Evolutionary conservation across 2,888 invertebrate genomes (phyloP).

Genomic region (Asteroscopus sphinx): DNA sequence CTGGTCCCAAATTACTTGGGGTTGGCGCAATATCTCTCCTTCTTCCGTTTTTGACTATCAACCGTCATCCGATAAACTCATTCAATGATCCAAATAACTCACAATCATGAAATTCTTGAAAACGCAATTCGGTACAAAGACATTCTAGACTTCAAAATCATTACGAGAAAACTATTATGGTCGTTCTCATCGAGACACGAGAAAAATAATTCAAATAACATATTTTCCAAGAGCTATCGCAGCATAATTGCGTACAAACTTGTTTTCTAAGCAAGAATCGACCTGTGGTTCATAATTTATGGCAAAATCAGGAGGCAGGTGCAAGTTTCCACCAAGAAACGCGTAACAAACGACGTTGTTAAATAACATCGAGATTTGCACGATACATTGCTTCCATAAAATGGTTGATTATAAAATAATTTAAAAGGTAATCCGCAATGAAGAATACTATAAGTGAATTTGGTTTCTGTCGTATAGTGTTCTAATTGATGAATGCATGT

Average conservation of each 20-base stretch:
- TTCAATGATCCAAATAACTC: neutral
- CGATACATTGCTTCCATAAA: constrained; percentile 36
- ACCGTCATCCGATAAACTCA: no score
- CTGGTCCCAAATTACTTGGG: no score
- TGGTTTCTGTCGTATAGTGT: neutral
- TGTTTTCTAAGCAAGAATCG: constrained; percentile 64
- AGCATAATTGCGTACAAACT: constrained; percentile 63
- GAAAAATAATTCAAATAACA: constrained; percentile 51
- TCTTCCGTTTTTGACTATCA: no score
- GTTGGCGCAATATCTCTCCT: no score
- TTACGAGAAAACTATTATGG: constrained; percentile 38
- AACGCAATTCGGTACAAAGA: constrained; percentile 8
- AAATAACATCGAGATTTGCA: constrained; percentile 26
- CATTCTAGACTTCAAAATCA: constrained; percentile 25
- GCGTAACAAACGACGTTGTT: constrained; percentile 16
- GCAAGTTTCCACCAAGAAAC: constrained; percentile 42
- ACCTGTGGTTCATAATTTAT: constrained; percentile 56
- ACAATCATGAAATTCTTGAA: neutral
- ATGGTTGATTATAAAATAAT: neutral
- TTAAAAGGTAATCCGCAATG: constrained; percentile 20
- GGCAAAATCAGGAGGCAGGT: constrained; percentile 63
- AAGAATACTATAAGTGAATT: neutral
- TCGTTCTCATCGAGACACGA: constrained; percentile 42
- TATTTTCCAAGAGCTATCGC: constrained; percentile 59
- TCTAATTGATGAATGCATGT: constrained; percentile 18